Conservation (phyloP, 2,113 vertebrate genomes). For the Etia nguti region DNA sequence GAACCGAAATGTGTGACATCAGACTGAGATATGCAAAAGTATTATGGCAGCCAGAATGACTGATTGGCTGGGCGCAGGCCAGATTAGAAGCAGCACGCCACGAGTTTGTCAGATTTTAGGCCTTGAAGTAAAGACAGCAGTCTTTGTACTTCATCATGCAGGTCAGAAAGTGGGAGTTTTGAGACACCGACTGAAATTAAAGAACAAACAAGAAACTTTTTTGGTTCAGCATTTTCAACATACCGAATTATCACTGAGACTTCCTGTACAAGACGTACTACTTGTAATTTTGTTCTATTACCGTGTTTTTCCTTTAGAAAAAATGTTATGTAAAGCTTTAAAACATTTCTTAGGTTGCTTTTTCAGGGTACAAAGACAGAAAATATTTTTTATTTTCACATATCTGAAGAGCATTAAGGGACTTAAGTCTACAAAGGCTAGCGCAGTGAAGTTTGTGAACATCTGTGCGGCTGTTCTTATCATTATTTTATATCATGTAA, state of each 20-base stretch:
- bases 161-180: background rate
- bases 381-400: background rate
- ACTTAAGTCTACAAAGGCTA: fast-evolving
- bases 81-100: background rate
- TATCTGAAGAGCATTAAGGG: background rate
- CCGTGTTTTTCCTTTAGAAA: fast-evolving
- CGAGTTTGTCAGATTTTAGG: background rate
- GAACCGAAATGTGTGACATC: background rate
- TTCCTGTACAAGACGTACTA: background rate
- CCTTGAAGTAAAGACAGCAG: background rate
- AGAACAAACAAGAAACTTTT: background rate
- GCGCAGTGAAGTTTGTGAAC: background rate
- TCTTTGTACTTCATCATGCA: background rate
- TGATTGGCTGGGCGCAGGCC: background rate
- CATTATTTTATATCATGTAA: background rate
- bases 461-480: background rate
- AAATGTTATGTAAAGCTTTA: background rate
- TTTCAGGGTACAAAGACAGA: background rate
- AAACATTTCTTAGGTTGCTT: background rate
- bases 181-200: background rate
- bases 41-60: background rate
- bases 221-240: background rate
- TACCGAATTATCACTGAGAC: background rate
- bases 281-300: background rate
- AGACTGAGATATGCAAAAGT: background rate